phyloP scores from a whole-genome alignment of 1,140 invertebrate species.

The Coenobita brevimanus region DNA sequence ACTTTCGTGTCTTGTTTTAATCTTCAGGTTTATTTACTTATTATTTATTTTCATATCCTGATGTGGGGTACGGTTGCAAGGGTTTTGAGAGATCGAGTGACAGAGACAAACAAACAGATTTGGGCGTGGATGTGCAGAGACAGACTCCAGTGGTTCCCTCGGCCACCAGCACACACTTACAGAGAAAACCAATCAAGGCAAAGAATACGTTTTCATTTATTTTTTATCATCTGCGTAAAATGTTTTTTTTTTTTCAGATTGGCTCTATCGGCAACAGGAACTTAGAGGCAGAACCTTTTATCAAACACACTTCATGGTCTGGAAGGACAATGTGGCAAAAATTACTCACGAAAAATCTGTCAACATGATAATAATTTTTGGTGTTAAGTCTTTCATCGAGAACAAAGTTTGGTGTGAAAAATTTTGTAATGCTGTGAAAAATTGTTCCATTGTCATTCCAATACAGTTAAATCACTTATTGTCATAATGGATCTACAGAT shows the following conservation, averaged over 20 bases:
- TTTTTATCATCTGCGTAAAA: constrained; percentile 37
- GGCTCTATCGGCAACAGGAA: constrained; percentile 62
- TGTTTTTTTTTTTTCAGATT: constrained; percentile 55
- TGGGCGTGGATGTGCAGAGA: no score
- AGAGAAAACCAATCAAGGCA: constrained; percentile 62
- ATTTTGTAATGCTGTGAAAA: background rate
- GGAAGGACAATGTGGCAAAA: constrained; percentile 55
- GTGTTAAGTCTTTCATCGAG: background rate
- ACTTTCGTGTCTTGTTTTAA: no score
- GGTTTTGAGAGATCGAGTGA: no score
- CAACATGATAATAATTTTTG: background rate
- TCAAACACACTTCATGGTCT: constrained; percentile 20
- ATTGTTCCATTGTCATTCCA: constrained; percentile 56
- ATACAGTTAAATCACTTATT: constrained; percentile 60
- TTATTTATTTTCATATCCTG: no score
- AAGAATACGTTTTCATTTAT: constrained; percentile 28
- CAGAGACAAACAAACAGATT: no score
- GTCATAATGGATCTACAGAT: constrained; percentile 61
- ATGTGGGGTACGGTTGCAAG: no score
- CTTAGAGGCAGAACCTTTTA: constrained; percentile 60
- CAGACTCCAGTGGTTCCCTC: no score
- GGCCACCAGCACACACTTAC: constrained; percentile 2
- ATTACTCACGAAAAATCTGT: background rate
- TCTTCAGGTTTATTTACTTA: no score
- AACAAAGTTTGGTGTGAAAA: background rate